Percentiles rank a stretch among this genome's conserved stretches.
phyloP scores from a whole-genome alignment of 2,888 invertebrate species.

The Bellardia pandia region DNA sequence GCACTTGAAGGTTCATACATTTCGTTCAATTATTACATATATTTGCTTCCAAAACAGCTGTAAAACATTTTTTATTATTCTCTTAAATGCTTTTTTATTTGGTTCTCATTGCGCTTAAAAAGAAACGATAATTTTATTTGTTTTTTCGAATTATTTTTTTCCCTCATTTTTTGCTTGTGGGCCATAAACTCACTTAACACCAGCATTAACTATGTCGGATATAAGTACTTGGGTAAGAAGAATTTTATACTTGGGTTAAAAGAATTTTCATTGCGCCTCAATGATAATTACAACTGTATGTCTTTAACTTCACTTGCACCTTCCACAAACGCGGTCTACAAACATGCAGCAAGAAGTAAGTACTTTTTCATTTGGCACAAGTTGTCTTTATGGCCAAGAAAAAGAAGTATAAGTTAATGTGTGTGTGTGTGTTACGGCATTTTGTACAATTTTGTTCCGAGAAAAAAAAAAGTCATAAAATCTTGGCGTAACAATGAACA shows the following conservation, averaged over 20 bases:
- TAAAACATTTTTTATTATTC: constrained; percentile 46
- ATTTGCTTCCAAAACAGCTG: constrained; percentile 44
- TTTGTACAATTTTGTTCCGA: constrained; percentile 82
- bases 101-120: constrained; percentile 14
- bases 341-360: not conserved
- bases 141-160: constrained; percentile 9
- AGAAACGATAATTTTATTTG: constrained; percentile 37
- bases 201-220: constrained; percentile 53
- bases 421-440: constrained; percentile 74
- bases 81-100: constrained; percentile 27
- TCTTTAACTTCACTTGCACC: constrained; percentile 54
- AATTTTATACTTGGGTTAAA: constrained; percentile 38
- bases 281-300: constrained; percentile 61
- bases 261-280: constrained; percentile 63
- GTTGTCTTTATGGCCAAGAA: constrained; percentile 61
- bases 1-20: not conserved
- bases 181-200: constrained; percentile 70
- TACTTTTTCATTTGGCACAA: constrained; percentile 50
- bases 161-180: constrained; percentile 21
- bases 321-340: constrained; percentile 15
- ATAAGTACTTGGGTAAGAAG: too few relatives aligned
- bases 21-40: constrained; percentile 23
- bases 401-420: constrained; percentile 39
- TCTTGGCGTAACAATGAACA: constrained; percentile 79
- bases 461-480: constrained; percentile 80